A percentile compares a stretch with the other conserved stretches of the same genome.
These are phyloP conservation scores for Argyra leucocephala DNA, from an alignment of 2,888 invertebrate species.

Conservation along the genomic window DNA sequence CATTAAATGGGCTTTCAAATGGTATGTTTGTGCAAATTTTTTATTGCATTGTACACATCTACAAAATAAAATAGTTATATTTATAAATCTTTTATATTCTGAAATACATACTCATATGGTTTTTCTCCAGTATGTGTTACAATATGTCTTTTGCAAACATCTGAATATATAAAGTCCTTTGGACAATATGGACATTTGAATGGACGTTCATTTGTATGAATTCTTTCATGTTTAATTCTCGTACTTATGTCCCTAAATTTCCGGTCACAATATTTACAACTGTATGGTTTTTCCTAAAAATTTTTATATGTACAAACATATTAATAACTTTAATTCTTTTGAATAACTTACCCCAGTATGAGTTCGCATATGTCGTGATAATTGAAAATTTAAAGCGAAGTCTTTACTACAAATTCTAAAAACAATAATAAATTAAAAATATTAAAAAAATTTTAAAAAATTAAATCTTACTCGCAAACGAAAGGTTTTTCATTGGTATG, in stretches of 20 bases:
- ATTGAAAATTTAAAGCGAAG: slow-evolving; percentile 11
- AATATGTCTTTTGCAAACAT: slow-evolving; percentile 38
- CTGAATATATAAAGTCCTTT: slow-evolving; percentile 40
- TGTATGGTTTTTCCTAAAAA: slow-evolving; percentile 8
- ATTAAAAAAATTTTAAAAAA: neutral
- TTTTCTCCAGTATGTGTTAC: slow-evolving; percentile 41
- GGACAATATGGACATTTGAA: slow-evolving; percentile 38
- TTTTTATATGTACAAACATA: neutral
- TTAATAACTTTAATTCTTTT: neutral
- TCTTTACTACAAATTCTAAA: slow-evolving; percentile 16
- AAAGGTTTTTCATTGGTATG: slow-evolving; percentile 17
- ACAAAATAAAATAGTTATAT: neutral
- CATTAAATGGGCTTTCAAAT: slow-evolving; percentile 39
- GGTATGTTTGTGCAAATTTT: slow-evolving; percentile 38
- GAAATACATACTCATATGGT: slow-evolving; percentile 31
- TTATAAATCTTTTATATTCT: neutral
- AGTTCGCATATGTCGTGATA: slow-evolving; percentile 8
- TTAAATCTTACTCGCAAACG: slow-evolving; percentile 15
- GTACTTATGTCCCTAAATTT: slow-evolving; percentile 10
- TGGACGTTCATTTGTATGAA: slow-evolving; percentile 40
- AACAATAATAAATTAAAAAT: neutral
- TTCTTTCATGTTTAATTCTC: slow-evolving; percentile 22
- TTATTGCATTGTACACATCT: slow-evolving; percentile 39
- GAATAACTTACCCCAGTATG: slow-evolving; percentile 5
- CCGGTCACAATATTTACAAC: slow-evolving; percentile 1